Conservation (phyloP, 2,888 invertebrate genomes). For the Bombylius major region DNA sequence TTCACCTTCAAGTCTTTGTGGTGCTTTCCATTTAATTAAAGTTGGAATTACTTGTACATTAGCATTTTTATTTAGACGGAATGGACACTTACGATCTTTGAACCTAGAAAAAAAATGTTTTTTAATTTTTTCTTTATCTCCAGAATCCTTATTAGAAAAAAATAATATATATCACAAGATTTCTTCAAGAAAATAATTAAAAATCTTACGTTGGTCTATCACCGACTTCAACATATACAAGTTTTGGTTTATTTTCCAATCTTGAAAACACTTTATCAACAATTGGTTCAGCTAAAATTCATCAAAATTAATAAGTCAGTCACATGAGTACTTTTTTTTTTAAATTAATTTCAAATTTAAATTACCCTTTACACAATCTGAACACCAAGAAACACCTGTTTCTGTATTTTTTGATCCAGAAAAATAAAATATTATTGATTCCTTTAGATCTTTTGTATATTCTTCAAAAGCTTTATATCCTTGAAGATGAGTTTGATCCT, state of each 20-base stretch:
- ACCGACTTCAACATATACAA: slow-evolving; percentile 64
- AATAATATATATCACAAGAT: no score
- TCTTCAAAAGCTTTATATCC: slow-evolving; percentile 40
- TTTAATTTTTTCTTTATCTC: not conserved
- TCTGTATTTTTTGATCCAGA: slow-evolving; percentile 41
- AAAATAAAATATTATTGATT: slow-evolving; percentile 39
- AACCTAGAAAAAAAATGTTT: slow-evolving; percentile 37
- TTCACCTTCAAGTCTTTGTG: slow-evolving; percentile 61
- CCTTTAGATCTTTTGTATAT: slow-evolving; percentile 13
- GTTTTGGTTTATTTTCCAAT: slow-evolving; percentile 41
- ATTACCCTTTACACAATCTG: slow-evolving; percentile 69
- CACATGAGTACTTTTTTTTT: not conserved
- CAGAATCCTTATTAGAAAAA: not conserved
- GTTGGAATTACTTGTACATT: slow-evolving; percentile 69
- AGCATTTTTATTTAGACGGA: slow-evolving; percentile 55
- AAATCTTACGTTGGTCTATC: slow-evolving; percentile 49
- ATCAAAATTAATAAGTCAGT: slow-evolving; percentile 12
- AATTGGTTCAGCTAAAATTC: slow-evolving; percentile 60
- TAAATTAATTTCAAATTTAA: slow-evolving; percentile 6
- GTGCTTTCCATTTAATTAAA: slow-evolving; percentile 55
- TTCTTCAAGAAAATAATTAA: no score
- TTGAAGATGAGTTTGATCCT: slow-evolving; percentile 14
- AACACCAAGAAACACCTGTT: slow-evolving; percentile 68
- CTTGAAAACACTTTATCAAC: slow-evolving; percentile 48
- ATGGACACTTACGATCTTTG: slow-evolving; percentile 64